These are phyloP conservation scores for Halictus rubicundus DNA, from an alignment of 1,140 invertebrate genomes.

Conservation along the genomic window DNA sequence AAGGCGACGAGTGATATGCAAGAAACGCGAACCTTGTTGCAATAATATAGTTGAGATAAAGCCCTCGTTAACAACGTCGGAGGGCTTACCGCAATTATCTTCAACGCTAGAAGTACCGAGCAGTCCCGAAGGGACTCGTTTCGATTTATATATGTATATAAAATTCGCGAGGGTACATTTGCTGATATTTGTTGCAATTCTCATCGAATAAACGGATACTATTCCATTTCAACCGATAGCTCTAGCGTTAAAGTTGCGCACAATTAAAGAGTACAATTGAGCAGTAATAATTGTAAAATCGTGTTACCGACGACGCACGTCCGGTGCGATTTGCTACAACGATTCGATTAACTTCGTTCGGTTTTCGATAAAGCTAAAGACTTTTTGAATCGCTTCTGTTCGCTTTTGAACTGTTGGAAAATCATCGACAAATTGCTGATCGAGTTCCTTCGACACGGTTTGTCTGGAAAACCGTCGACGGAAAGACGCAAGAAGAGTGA, in stretches of 20 bases:
- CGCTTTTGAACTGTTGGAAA: too few species aligned
- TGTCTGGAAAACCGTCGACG: too few species aligned
- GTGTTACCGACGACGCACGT: not conserved
- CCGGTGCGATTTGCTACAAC: not conserved
- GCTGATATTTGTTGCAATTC: too few species aligned
- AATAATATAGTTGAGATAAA: not conserved
- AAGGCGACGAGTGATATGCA: slow-evolving; percentile 28
- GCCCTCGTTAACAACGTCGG: not conserved
- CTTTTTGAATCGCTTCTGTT: not conserved
- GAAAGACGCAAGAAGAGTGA: not conserved
- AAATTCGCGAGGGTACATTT: too few species aligned
- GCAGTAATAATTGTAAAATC: slow-evolving; percentile 17
- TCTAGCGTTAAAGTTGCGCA: not conserved
- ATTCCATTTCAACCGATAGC: too few species aligned
- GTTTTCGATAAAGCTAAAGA: not conserved
- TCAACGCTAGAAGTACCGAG: not conserved
- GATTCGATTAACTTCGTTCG: not conserved
- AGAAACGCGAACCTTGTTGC: slow-evolving; percentile 26
- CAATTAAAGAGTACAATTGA: slow-evolving; percentile 34
- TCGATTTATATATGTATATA: too few species aligned
- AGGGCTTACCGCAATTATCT: not conserved
- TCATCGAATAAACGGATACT: too few species aligned
- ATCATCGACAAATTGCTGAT: too few species aligned
- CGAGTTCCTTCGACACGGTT: too few species aligned
- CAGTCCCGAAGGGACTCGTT: too few species aligned